Evolutionary conservation across 2,797 vertebrate genomes (phyloP).

Genomic region (Pipistrellus pipistrellus): DNA sequence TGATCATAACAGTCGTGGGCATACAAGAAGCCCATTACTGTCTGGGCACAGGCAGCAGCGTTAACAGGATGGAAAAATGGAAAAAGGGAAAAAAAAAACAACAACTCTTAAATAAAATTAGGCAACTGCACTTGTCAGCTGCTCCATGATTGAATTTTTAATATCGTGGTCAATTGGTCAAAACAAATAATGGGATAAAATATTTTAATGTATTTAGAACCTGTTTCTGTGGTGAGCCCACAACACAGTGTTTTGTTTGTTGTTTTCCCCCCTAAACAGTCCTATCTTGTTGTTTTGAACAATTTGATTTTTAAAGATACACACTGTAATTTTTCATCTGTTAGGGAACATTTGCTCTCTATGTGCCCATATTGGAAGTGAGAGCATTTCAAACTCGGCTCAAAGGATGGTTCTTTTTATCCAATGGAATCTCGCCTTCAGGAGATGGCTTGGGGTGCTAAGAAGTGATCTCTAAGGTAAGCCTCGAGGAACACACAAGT

Average conservation of each 20-base stretch:
- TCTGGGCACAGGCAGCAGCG: constrained; percentile 90
- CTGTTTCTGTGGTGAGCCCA: constrained; percentile 85
- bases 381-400: background rate
- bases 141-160: constrained; percentile 92
- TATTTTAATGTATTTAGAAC: constrained; percentile 91
- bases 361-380: background rate
- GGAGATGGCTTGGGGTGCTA: constrained; percentile 56
- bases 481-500: too few relatives aligned
- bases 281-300: constrained; percentile 68
- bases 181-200: constrained; percentile 92
- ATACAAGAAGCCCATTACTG: constrained; percentile 96
- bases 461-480: background rate
- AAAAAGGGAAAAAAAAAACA: constrained; percentile 81
- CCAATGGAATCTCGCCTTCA: constrained; percentile 6
- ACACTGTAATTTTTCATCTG: constrained; percentile 59
- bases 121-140: constrained; percentile 91
- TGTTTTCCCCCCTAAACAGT: background rate
- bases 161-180: constrained; percentile 92
- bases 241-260: constrained; percentile 82
- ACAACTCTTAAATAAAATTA: constrained; percentile 91
- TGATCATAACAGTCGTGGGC: constrained; percentile 95
- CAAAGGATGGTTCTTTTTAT: background rate
- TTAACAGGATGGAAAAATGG: constrained; percentile 92
- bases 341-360: constrained; percentile 57
- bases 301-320: constrained; percentile 75